These are phyloP conservation scores for Caranx melampygus DNA, from an alignment of 2,113 vertebrate genomes.

Conservation along the genomic window DNA sequence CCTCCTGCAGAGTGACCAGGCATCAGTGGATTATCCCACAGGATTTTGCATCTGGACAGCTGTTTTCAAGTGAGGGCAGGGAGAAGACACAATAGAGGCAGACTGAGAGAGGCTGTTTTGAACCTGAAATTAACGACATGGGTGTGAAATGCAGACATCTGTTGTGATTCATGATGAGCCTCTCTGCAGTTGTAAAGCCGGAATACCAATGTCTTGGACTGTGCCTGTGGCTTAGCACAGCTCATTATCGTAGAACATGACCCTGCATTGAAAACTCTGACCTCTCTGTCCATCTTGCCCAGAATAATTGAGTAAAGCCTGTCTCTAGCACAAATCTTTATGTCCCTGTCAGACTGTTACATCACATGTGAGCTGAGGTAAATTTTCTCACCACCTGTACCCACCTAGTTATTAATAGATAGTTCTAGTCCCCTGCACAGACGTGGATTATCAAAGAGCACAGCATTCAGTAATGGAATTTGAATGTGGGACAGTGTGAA, in stretches of 20 bases:
- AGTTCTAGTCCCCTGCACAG: background rate
- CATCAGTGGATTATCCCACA: conserved; percentile 60
- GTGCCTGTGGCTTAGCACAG: conserved; percentile 11
- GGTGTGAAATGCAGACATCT: conserved; percentile 34
- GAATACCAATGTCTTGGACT: conserved; percentile 16
- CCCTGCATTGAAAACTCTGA: conserved; percentile 28
- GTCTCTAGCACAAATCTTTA: background rate
- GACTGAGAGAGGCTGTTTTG: conserved; percentile 19
- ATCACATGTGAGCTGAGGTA: conserved; percentile 19
- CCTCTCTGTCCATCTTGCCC: conserved; percentile 25
- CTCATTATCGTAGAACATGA: conserved; percentile 31
- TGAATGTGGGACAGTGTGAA: conserved; percentile 46
- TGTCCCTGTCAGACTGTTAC: background rate
- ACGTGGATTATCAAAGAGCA: conserved; percentile 31
- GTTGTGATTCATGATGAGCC: conserved; percentile 10
- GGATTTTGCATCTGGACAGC: conserved; percentile 60
- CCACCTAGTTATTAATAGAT: conserved; percentile 9
- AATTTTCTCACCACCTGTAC: background rate
- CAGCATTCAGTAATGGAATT: background rate
- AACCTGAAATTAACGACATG: conserved; percentile 40
- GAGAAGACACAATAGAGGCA: background rate
- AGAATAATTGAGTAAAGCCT: conserved; percentile 12
- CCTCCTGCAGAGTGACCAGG: conserved; percentile 36
- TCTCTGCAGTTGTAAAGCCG: conserved; percentile 2
- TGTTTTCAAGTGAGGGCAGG: conserved; percentile 37